phyloP scores from a whole-genome alignment of 2,888 invertebrate species.

The Eutolmus rufibarbis region DNA sequence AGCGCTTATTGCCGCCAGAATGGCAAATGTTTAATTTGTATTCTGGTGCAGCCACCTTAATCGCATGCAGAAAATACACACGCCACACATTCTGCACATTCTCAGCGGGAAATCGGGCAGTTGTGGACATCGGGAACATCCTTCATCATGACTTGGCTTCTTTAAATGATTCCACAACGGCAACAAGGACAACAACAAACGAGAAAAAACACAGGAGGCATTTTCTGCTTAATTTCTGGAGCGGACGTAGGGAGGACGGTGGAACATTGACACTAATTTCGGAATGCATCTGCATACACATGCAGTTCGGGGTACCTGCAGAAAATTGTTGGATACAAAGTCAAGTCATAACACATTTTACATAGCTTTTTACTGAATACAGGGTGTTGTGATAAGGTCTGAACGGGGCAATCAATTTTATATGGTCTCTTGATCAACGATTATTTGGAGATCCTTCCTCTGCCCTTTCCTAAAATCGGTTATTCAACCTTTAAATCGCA shows the following conservation, averaged over 20 bases:
- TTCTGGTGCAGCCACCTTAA: slow-evolving; percentile 1
- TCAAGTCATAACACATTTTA: background rate
- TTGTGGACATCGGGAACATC: background rate
- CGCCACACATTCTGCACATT: background rate
- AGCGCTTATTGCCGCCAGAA: background rate
- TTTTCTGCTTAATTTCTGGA: background rate
- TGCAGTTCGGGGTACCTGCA: background rate
- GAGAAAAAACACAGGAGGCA: background rate
- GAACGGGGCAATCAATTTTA: no score
- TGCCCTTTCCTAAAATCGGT: no score
- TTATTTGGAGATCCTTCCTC: no score
- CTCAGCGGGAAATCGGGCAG: background rate
- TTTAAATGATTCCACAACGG: background rate
- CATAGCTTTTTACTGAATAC: background rate
- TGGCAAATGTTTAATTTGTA: slow-evolving; percentile 13
- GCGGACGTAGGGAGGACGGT: background rate
- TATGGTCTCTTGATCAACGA: no score
- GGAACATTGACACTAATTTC: background rate
- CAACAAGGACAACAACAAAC: background rate
- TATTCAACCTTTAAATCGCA: no score
- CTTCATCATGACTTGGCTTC: background rate
- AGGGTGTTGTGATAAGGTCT: no score
- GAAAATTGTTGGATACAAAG: background rate
- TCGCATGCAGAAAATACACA: background rate
- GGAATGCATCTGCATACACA: background rate